Evolutionary conservation across 1,140 invertebrate species (phyloP).

Genomic region (Copidosoma floridanum): DNA sequence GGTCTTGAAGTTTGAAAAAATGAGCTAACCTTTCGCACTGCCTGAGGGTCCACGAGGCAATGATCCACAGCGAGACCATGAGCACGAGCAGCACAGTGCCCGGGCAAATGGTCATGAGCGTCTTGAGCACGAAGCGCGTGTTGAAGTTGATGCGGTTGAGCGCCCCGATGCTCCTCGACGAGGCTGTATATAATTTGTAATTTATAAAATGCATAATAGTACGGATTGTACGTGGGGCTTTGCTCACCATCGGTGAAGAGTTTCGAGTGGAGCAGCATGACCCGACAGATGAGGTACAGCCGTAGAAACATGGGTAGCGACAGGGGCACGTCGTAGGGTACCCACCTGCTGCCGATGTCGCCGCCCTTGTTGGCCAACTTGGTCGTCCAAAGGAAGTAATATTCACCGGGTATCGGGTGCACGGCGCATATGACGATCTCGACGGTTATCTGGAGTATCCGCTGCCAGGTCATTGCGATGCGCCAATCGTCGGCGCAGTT

Average conservation of each 20-base stretch:
- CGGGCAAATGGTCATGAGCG: conserved; percentile 99
- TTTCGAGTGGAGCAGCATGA: conserved; percentile 98
- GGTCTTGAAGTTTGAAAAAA: too few species aligned
- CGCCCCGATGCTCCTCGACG: conserved; percentile 90
- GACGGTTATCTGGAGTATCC: conserved; percentile 87
- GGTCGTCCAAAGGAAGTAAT: conserved; percentile 94
- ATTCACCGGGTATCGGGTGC: conserved; percentile 95
- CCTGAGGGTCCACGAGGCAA: conserved; percentile 96
- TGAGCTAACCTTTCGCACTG: conserved; percentile 99
- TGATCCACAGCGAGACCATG: conserved; percentile 99
- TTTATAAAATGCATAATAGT: too few species aligned
- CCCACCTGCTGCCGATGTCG: conserved; percentile 77
- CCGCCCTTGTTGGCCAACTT: conserved; percentile 90
- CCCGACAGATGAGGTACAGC: conserved; percentile 97
- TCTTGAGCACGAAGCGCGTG: conserved; percentile 98
- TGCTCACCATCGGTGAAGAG: conserved; percentile 98
- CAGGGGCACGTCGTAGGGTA: conserved; percentile 92
- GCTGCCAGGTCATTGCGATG: conserved; percentile 98
- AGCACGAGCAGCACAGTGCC: conserved; percentile 97
- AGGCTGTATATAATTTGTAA: too few species aligned
- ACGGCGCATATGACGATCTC: conserved; percentile 95
- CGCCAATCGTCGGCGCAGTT: conserved; percentile 99
- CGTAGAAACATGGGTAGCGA: conserved; percentile 99
- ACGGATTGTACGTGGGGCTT: too few species aligned
- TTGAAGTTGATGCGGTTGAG: conserved; percentile 99